phyloP scores from a whole-genome alignment of 2,797 vertebrate species.

The Nothura maculosa region DNA sequence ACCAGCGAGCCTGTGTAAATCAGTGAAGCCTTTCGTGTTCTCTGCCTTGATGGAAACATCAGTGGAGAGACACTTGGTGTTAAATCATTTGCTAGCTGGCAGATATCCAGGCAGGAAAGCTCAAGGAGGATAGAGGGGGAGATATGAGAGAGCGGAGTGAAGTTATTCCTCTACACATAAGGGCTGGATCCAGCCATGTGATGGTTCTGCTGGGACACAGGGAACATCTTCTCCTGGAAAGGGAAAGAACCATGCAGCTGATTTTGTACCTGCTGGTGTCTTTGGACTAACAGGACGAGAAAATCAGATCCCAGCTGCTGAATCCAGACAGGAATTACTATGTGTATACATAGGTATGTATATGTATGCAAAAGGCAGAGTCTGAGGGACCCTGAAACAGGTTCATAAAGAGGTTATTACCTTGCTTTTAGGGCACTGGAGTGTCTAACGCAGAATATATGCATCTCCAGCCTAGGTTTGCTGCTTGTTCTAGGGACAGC shows the following conservation, averaged over 20 bases:
- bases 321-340: not conserved
- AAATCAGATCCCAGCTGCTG: not conserved
- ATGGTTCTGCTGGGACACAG: not conserved
- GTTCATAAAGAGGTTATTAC: not conserved
- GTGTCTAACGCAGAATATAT: not conserved
- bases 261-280: not conserved
- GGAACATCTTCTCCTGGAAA: not conserved
- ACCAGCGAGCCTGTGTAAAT: not conserved
- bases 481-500: not conserved
- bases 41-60: conserved; percentile 12
- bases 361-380: not conserved
- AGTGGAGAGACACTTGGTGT: not conserved
- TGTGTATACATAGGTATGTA: not conserved
- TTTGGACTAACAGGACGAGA: not conserved
- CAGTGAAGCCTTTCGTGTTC: not conserved
- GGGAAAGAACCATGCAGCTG: not conserved
- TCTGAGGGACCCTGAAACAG: not conserved
- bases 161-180: not conserved
- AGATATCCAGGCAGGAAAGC: not conserved
- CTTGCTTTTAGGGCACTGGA: fast-evolving
- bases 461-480: not conserved
- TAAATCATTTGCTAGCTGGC: conserved; percentile 1
- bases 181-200: fast-evolving
- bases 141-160: not conserved
- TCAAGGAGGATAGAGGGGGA: not conserved